Conservation (phyloP, 2,797 vertebrate genomes). For the Discoglossus pictus region DNA sequence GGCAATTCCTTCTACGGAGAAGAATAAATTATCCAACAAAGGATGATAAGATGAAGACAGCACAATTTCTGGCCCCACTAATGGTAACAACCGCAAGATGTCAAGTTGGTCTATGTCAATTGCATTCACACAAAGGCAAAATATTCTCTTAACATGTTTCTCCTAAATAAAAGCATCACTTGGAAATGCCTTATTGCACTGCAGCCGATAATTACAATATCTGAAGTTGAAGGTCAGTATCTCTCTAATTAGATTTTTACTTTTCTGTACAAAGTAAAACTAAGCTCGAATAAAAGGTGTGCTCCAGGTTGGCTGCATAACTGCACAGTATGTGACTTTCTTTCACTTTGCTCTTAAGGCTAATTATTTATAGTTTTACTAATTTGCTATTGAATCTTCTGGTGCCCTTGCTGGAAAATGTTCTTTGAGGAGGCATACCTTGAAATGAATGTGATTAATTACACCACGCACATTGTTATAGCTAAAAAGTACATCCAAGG, state of each 20-base stretch:
- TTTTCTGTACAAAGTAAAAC: conserved; percentile 13
- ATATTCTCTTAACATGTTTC: too few relatives aligned
- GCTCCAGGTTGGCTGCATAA: not conserved
- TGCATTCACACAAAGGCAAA: too few relatives aligned
- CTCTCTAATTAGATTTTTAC: conserved; percentile 34
- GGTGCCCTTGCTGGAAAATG: conserved; percentile 17
- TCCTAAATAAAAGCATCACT: too few relatives aligned
- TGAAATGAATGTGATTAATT: conserved; percentile 37
- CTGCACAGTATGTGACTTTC: not conserved
- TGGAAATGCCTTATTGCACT: too few relatives aligned
- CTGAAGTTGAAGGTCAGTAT: not conserved
- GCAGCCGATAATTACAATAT: too few relatives aligned
- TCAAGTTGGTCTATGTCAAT: too few relatives aligned
- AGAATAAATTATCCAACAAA: too few relatives aligned
- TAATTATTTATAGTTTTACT: conserved; percentile 12
- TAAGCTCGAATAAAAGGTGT: not conserved
- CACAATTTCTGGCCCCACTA: too few relatives aligned
- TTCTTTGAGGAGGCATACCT: conserved; percentile 11
- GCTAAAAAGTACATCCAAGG: conserved; percentile 13
- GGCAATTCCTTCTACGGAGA: too few relatives aligned
- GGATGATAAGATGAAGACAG: too few relatives aligned
- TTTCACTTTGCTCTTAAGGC: not conserved
- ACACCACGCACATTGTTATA: not conserved
- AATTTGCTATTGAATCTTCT: conserved; percentile 4
- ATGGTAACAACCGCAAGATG: too few relatives aligned